Percentiles rank a stretch among this genome's conserved stretches.
phyloP scores from a whole-genome alignment of 2,113 vertebrate genomes.

The Scomber colias region DNA sequence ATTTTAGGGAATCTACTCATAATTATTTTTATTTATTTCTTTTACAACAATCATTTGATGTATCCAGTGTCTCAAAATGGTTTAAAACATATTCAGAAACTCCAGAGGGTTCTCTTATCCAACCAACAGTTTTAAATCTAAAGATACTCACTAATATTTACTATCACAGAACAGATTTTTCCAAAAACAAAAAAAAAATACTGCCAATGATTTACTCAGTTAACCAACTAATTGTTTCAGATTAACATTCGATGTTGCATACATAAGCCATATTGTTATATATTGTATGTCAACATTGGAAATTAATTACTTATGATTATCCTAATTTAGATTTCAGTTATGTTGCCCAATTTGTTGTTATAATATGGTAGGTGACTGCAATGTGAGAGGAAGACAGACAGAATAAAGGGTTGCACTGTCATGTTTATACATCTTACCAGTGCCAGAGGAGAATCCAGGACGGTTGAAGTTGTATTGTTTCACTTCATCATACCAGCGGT shows the following conservation, averaged over 20 bases:
- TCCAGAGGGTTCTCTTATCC: too few relatives aligned
- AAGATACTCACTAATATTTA: neutral
- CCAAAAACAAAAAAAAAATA: neutral
- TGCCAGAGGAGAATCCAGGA: conserved; percentile 95
- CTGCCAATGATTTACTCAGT: neutral
- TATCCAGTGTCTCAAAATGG: too few relatives aligned
- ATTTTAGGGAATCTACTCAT: too few relatives aligned
- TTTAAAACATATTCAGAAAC: too few relatives aligned
- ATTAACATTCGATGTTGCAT: too few relatives aligned
- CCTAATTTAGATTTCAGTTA: too few relatives aligned
- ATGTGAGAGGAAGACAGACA: neutral
- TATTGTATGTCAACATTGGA: too few relatives aligned
- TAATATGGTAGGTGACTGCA: neutral
- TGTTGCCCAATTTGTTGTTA: neutral
- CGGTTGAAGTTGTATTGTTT: conserved; percentile 96
- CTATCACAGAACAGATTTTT: neutral
- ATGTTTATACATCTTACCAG: conserved; percentile 85
- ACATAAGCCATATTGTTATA: too few relatives aligned
- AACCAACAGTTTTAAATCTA: neutral
- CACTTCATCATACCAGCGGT: conserved; percentile 97
- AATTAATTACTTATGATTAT: too few relatives aligned
- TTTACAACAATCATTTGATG: too few relatives aligned
- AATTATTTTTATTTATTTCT: too few relatives aligned
- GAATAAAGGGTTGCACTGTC: neutral
- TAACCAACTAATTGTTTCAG: too few relatives aligned